phyloP scores from a whole-genome alignment of 2,113 vertebrate species.

The Ameiurus melas region DNA sequence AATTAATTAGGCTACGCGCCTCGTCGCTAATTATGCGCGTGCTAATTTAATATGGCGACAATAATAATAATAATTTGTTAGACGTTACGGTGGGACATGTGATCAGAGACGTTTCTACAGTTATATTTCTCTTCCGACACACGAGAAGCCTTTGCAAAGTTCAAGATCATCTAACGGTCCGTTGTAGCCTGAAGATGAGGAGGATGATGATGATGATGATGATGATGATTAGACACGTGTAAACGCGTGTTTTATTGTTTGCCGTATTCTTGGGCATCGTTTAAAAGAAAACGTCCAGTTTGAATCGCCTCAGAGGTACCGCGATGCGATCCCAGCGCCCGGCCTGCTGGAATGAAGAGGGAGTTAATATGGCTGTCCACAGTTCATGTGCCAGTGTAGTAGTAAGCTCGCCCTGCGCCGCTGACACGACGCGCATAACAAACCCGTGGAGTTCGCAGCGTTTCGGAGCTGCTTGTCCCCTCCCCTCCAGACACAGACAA shows the following conservation, averaged over 20 bases:
- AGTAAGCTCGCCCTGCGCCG: constrained; percentile 59
- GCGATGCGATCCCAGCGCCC: constrained; percentile 29
- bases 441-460: constrained; percentile 64
- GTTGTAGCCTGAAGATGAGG: background rate
- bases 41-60: background rate
- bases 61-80: background rate
- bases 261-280: background rate
- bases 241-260: background rate
- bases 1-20: background rate
- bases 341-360: constrained; percentile 44
- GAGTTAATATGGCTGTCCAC: constrained; percentile 65
- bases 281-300: background rate
- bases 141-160: background rate
- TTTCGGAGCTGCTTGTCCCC: constrained; percentile 60
- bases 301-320: background rate
- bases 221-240: background rate
- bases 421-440: constrained; percentile 65
- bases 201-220: no score
- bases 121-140: background rate
- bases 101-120: background rate
- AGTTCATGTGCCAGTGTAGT: constrained; percentile 62
- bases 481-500: constrained; percentile 76
- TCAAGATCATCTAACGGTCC: background rate
- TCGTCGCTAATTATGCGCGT: background rate
- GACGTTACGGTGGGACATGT: background rate